Percentiles rank a stretch among this genome's conserved stretches.
These are phyloP conservation scores for Ptilonorhynchus violaceus DNA, from an alignment of 2,113 vertebrate species.

Conservation along the genomic window DNA sequence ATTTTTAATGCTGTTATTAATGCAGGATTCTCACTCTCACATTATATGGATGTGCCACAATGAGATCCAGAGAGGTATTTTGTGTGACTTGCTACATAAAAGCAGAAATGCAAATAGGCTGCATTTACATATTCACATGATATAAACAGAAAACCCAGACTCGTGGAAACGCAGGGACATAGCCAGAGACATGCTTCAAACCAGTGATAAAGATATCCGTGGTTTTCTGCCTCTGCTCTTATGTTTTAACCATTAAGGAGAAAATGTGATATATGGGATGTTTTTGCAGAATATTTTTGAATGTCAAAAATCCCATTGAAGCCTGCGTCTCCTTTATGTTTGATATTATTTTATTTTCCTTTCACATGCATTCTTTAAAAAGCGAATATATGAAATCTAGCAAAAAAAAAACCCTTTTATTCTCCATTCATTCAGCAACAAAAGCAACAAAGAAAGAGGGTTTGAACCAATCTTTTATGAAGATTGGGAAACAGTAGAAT, in stretches of 20 bases:
- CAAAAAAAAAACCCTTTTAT: neutral
- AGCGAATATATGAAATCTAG: neutral
- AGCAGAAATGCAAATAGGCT: constrained; percentile 38
- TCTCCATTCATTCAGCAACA: constrained; percentile 3
- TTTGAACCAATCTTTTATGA: neutral
- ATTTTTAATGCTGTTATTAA: neutral
- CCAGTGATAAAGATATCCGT: neutral
- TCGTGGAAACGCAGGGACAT: neutral
- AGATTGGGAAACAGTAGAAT: neutral
- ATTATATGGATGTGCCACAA: neutral
- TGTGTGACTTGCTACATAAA: constrained; percentile 15
- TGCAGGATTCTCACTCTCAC: neutral
- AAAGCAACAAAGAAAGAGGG: neutral
- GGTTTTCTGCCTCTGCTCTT: neutral
- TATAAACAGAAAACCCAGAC: neutral
- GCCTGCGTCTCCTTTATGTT: neutral
- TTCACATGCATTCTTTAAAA: neutral
- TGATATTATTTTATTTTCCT: constrained; percentile 15
- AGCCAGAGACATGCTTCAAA: neutral
- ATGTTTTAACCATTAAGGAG: constrained; percentile 28
- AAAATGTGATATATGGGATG: neutral
- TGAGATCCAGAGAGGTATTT: constrained; percentile 1
- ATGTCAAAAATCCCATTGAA: neutral
- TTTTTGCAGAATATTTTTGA: neutral
- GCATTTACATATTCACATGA: neutral